Evolutionary conservation across 2,888 invertebrate species (phyloP).

Genomic region (Clepsis dumicolana): DNA sequence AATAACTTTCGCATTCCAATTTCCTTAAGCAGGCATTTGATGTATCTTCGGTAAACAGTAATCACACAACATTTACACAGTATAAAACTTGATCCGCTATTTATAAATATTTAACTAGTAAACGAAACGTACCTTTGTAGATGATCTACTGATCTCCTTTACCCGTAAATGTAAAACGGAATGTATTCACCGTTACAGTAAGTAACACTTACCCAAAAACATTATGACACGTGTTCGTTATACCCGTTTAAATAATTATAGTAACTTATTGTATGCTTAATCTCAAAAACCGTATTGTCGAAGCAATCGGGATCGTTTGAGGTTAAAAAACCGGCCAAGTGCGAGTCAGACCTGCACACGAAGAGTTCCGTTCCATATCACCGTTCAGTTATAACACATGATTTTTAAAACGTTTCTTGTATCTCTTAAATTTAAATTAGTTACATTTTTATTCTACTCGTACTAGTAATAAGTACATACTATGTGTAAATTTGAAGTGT

Average conservation of each 20-base stretch:
- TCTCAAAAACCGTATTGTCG: constrained; percentile 21
- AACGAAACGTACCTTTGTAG: constrained; percentile 20
- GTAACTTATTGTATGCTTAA: constrained; percentile 11
- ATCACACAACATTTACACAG: not conserved
- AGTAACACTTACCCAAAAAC: constrained; percentile 36
- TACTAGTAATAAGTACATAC: too few species aligned
- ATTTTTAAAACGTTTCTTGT: too few species aligned
- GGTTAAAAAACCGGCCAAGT: too few species aligned
- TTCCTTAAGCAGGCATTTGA: constrained; percentile 19
- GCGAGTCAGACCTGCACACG: too few species aligned
- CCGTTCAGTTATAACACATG: too few species aligned
- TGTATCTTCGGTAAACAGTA: not conserved
- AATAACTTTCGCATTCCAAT: constrained; percentile 11
- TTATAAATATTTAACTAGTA: constrained; percentile 12
- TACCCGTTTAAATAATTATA: constrained; percentile 12
- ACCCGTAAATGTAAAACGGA: constrained; percentile 35
- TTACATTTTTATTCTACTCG: too few species aligned
- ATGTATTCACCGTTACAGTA: constrained; percentile 34
- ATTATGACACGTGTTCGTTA: constrained; percentile 18
- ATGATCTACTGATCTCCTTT: constrained; percentile 31
- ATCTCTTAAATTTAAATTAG: too few species aligned
- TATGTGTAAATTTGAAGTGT: too few species aligned
- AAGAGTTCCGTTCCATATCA: too few species aligned
- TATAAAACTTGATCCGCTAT: constrained; percentile 4
- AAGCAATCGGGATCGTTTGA: constrained; percentile 18